Evolutionary conservation across 1,140 invertebrate species (phyloP).

Genomic region (Penaeus chinensis): DNA sequence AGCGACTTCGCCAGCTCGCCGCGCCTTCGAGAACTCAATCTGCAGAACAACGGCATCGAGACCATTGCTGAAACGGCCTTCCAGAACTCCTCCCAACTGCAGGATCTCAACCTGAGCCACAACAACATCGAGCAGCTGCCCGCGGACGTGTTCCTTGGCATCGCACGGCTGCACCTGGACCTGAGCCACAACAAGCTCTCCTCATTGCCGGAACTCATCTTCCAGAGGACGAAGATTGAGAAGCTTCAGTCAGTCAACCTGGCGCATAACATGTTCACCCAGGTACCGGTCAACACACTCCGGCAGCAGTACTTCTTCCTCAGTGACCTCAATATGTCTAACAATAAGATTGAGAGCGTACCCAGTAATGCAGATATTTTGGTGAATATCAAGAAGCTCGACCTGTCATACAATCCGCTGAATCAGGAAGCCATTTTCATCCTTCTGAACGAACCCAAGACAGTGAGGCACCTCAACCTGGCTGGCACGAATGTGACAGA

Average conservation of each 20-base stretch:
- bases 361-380: constrained; percentile 86
- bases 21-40: constrained; percentile 76
- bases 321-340: constrained; percentile 80
- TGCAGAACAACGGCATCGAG: constrained; percentile 82
- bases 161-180: constrained; percentile 82
- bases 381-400: constrained; percentile 87
- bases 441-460: constrained; percentile 88
- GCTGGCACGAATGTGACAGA: constrained; percentile 80
- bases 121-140: constrained; percentile 82
- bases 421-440: constrained; percentile 78
- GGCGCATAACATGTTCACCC: constrained; percentile 80
- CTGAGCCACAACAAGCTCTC: constrained; percentile 80
- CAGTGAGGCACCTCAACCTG: constrained; percentile 82
- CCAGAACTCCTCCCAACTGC: constrained; percentile 89
- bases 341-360: constrained; percentile 82
- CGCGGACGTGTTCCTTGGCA: constrained; percentile 84
- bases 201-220: constrained; percentile 84
- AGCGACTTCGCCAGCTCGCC: constrained; percentile 85
- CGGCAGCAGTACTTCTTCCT: constrained; percentile 87
- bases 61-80: constrained; percentile 87
- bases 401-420: constrained; percentile 87
- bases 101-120: constrained; percentile 79
- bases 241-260: constrained; percentile 86
- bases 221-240: constrained; percentile 81
- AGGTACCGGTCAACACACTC: constrained; percentile 81